phyloP scores from a whole-genome alignment of 2,797 vertebrate species.

The Sebastes hubbsi region DNA sequence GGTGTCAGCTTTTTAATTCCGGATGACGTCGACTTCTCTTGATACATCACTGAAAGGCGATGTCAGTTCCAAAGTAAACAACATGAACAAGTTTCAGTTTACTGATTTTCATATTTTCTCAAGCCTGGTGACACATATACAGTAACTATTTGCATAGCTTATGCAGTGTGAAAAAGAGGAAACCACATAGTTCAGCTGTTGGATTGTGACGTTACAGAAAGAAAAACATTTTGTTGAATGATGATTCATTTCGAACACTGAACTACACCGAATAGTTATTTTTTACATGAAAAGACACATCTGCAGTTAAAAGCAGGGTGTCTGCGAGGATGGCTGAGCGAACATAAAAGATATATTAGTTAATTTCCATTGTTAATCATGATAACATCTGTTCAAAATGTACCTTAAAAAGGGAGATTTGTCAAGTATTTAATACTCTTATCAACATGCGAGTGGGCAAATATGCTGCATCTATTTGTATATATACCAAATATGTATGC shows the following conservation, averaged over 20 bases:
- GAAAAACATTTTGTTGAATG: neutral
- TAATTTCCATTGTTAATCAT: no score
- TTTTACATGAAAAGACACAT: neutral
- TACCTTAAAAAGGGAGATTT: no score
- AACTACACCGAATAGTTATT: neutral
- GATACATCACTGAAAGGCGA: neutral
- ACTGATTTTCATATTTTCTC: conserved; percentile 27
- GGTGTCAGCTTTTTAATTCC: neutral
- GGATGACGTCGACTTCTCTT: neutral
- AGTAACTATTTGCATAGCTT: conserved; percentile 53
- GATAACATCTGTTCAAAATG: no score
- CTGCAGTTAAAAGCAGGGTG: neutral
- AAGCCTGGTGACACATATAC: neutral
- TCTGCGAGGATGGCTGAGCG: neutral
- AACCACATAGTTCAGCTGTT: conserved; percentile 63
- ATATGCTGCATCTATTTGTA: no score
- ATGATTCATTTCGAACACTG: neutral
- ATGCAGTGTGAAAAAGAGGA: conserved; percentile 63
- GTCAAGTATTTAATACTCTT: neutral
- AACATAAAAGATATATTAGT: neutral
- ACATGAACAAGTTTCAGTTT: conserved; percentile 4
- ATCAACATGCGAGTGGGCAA: no score
- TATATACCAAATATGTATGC: no score
- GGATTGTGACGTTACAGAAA: conserved; percentile 8
- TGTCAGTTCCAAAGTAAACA: conserved; percentile 1